Conservation (phyloP, 2,888 invertebrate species). For the Ellobium chinense region DNA sequence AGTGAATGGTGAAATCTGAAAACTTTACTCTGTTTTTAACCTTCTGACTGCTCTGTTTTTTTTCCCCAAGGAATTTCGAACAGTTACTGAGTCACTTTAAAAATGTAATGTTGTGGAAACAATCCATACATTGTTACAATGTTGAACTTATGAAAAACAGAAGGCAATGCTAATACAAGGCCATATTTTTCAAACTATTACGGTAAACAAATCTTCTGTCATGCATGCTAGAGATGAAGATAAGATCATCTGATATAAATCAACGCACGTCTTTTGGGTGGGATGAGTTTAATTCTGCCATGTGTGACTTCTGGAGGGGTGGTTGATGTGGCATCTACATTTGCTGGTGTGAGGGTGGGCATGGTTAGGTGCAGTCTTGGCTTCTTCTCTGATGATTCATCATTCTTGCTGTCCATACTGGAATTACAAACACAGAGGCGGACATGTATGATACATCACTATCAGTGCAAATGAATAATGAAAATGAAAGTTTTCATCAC, state of each 20-base stretch:
- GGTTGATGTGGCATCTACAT: slow-evolving; percentile 42
- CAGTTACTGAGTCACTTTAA: too few species aligned
- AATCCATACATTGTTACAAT: too few species aligned
- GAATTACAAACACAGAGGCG: too few species aligned
- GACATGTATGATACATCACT: too few species aligned
- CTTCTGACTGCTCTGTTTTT: background rate
- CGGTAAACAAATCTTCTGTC: too few species aligned
- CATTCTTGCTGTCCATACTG: slow-evolving; percentile 58
- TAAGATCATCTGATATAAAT: background rate
- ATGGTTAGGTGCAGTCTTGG: slow-evolving; percentile 82
- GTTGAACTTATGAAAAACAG: too few species aligned
- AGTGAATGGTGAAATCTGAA: background rate
- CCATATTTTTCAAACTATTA: too few species aligned
- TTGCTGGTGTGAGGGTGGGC: slow-evolving; percentile 49
- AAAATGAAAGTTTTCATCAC: too few species aligned
- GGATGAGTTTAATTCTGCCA: slow-evolving; percentile 86
- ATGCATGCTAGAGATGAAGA: background rate
- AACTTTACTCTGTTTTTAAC: background rate
- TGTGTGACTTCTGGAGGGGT: slow-evolving; percentile 65
- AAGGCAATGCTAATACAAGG: too few species aligned
- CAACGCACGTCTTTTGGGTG: slow-evolving; percentile 93
- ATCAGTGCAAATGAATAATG: too few species aligned
- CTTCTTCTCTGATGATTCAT: slow-evolving; percentile 85
- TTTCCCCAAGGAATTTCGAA: too few species aligned
- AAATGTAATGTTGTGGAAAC: too few species aligned